These are phyloP conservation scores for Scotopteryx bipunctaria DNA, from an alignment of 2,888 invertebrate genomes.

Conservation along the genomic window DNA sequence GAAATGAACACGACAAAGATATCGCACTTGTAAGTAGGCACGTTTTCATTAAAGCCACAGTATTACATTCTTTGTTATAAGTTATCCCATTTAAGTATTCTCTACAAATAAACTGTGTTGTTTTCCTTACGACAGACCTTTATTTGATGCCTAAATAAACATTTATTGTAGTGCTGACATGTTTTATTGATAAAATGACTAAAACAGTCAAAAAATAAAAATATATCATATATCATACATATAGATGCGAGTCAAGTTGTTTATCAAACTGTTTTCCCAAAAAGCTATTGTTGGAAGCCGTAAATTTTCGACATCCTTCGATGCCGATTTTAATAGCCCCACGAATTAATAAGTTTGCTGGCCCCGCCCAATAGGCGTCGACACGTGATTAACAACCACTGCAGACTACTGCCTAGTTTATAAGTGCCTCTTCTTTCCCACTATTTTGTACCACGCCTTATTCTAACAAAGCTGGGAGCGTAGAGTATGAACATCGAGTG, in stretches of 20 bases:
- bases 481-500: conserved; percentile 36
- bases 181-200: background rate
- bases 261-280: background rate
- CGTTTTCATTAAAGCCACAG: background rate
- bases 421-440: conserved; percentile 56
- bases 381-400: conserved; percentile 72
- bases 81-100: background rate
- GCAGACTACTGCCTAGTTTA: conserved; percentile 70
- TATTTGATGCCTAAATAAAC: background rate
- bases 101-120: background rate
- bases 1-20: conserved; percentile 2
- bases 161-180: background rate
- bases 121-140: conserved; percentile 4
- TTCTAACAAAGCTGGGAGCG: conserved; percentile 31
- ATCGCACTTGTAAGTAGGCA: background rate
- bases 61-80: background rate
- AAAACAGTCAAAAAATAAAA: background rate
- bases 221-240: background rate
- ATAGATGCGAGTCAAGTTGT: background rate
- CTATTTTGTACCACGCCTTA: conserved; percentile 58
- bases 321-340: conserved; percentile 71
- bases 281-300: conserved; percentile 17
- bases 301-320: conserved; percentile 55
- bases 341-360: conserved; percentile 72
- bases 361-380: conserved; percentile 79